Evolutionary conservation across 2,797 vertebrate species (phyloP).

Genomic region (Alca torda): DNA sequence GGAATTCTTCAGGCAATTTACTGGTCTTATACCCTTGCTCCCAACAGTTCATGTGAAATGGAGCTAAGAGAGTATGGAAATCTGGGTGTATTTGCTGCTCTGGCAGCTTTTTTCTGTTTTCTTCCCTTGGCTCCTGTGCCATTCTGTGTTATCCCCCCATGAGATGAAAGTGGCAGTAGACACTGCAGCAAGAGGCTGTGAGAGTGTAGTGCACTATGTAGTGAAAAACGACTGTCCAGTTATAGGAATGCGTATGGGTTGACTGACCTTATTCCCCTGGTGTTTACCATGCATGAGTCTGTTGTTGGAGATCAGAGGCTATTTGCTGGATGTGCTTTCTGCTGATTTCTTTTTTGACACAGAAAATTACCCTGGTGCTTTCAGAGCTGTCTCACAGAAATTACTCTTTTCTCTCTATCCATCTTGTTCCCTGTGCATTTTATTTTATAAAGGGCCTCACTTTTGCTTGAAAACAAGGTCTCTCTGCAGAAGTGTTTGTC

Average conservation of each 20-base stretch:
- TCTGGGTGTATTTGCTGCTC: neutral
- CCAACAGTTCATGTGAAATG: neutral
- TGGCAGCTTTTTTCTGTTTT: neutral
- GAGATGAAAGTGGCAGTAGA: neutral
- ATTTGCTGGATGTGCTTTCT: neutral
- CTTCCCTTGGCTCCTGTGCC: neutral
- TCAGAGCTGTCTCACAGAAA: neutral
- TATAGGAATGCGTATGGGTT: neutral
- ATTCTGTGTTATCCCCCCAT: neutral
- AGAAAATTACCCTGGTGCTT: neutral
- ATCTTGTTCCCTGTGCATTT: neutral
- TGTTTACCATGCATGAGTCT: neutral
- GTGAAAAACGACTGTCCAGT: neutral
- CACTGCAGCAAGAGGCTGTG: neutral
- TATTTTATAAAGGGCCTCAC: neutral
- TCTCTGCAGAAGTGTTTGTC: neutral
- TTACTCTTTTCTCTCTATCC: neutral
- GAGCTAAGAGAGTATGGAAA: neutral
- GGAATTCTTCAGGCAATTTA: neutral
- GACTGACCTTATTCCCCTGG: neutral
- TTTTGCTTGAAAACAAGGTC: neutral
- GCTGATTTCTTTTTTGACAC: neutral
- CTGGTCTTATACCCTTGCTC: neutral
- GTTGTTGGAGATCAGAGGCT: neutral
- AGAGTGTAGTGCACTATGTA: neutral